Evolutionary conservation across 1,140 invertebrate species (phyloP).

Genomic region (Zaprionus ornatus): DNA sequence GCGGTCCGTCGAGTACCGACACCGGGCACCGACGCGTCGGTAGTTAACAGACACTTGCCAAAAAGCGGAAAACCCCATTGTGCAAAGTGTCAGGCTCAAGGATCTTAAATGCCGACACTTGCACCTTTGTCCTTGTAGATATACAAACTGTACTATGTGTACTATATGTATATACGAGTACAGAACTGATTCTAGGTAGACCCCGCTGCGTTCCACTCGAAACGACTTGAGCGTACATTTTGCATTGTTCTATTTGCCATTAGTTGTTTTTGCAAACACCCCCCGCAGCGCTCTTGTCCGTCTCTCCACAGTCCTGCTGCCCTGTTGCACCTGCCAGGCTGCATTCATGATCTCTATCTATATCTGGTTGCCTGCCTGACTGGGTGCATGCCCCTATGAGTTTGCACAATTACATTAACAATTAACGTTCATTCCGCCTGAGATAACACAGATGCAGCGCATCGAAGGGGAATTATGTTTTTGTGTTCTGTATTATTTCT

Average conservation of each 20-base stretch:
- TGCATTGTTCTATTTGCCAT: conserved; percentile 42
- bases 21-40: background rate
- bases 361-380: background rate
- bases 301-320: background rate
- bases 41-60: conserved; percentile 62
- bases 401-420: conserved; percentile 67
- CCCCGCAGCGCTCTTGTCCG: conserved; percentile 50
- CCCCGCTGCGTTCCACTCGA: conserved; percentile 52
- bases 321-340: conserved; percentile 29
- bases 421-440: conserved; percentile 40
- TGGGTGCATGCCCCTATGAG: conserved; percentile 48
- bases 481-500: conserved; percentile 12
- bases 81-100: conserved; percentile 43
- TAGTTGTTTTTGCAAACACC: conserved; percentile 42
- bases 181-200: background rate
- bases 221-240: conserved; percentile 16
- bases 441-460: conserved; percentile 43
- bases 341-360: conserved; percentile 56
- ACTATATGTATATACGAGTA: background rate
- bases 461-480: background rate
- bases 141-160: background rate
- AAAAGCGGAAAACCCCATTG: conserved; percentile 48
- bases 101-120: conserved; percentile 57
- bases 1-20: background rate
- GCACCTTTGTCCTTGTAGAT: conserved; percentile 55